These are phyloP conservation scores for Psilopogon haemacephalus DNA, from an alignment of 2,113 vertebrate genomes.

Conservation along the genomic window DNA sequence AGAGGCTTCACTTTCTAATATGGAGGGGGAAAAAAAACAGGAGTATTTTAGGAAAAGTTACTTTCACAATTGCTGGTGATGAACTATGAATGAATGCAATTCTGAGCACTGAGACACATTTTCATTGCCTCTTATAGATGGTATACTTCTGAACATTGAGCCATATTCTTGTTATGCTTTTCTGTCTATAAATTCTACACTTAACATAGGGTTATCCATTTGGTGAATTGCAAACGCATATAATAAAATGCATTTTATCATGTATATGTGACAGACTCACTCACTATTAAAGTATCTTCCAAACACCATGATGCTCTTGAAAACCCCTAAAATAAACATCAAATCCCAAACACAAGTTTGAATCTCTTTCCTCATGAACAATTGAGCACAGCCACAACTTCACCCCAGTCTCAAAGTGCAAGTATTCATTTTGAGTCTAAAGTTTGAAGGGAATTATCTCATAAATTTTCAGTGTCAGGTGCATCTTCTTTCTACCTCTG, in stretches of 20 bases:
- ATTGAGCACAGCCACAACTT: neutral
- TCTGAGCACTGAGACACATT: neutral
- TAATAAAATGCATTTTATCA: conserved; percentile 55
- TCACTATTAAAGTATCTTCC: conserved; percentile 45
- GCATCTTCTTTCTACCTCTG: neutral
- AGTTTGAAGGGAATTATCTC: neutral
- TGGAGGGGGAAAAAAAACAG: neutral
- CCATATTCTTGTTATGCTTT: conserved; percentile 24
- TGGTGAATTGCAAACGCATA: conserved; percentile 45
- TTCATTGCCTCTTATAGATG: conserved; percentile 40
- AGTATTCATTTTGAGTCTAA: neutral
- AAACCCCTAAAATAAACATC: conserved; percentile 59
- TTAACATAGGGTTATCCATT: conserved; percentile 35
- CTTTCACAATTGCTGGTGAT: conserved; percentile 20
- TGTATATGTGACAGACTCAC: conserved; percentile 50
- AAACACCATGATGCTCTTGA: conserved; percentile 2
- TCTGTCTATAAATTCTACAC: conserved; percentile 38
- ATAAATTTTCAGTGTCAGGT: neutral
- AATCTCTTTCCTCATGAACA: neutral
- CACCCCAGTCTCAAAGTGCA: neutral
- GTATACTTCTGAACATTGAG: conserved; percentile 33
- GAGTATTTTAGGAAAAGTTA: neutral
- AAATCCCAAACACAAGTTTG: neutral
- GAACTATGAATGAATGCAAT: conserved; percentile 27
- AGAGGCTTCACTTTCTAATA: neutral